A percentile compares a stretch with the other conserved stretches of the same genome.
Evolutionary conservation across 2,113 vertebrate genomes (phyloP).

Genomic region (Thermophis baileyi): DNA sequence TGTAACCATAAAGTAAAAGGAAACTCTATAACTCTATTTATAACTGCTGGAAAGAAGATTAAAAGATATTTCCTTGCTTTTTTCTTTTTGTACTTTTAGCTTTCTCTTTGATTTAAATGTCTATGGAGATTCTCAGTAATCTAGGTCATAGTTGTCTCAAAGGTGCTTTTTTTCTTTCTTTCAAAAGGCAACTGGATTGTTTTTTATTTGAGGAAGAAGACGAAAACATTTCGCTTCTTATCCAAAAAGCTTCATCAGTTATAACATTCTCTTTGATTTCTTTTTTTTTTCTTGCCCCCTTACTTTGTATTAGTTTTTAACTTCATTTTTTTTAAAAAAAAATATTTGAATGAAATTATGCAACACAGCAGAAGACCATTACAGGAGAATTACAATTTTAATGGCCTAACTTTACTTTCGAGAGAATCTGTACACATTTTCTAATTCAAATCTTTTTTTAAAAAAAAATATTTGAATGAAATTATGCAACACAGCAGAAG

Average conservation of each 20-base stretch:
- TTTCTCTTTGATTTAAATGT: background rate
- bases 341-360: background rate
- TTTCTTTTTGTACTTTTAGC: background rate
- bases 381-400: background rate
- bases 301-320: background rate
- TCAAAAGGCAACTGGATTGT: background rate
- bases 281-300: fast-evolving
- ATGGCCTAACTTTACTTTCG: background rate
- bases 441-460: background rate
- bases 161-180: background rate
- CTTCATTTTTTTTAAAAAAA: background rate
- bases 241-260: background rate
- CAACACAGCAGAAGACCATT: background rate
- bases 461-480: background rate
- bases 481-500: background rate
- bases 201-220: background rate
- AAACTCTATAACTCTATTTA: background rate
- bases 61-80: background rate
- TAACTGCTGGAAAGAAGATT: background rate
- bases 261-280: background rate
- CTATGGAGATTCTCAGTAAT: background rate
- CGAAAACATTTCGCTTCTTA: background rate
- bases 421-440: background rate
- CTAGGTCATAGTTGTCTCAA: background rate
- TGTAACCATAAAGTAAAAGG: background rate